Base-by-base conservation (phyloP, 2,113 vertebrate species). In the Sakesphorus luctuosus region DNA sequence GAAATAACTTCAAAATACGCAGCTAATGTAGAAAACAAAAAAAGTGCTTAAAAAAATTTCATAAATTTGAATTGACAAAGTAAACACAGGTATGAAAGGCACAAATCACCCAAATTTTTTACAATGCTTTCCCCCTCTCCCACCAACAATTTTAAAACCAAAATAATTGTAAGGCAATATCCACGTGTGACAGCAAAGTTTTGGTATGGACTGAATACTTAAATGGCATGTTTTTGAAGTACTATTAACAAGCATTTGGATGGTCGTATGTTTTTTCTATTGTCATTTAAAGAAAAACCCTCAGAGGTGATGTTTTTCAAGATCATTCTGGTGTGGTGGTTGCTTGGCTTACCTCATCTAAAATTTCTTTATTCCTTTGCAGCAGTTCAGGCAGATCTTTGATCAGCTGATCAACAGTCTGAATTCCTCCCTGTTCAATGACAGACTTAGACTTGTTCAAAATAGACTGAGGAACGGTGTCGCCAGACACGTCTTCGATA, bases 381-480 rank as follows among this genome's bases (percentile, higher is more conserved):
- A 99, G 97, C 18, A 99, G 97, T 91, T 99, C 99, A 7, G 99
- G 99, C 31, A 99, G 98, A 87, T 99, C 99, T 98, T 95, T 98
- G 88, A 99, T 99, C n/a, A 99, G 97, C 96, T 99, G 98, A 96
- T 99, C 99, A 59, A 99, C 97, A 93, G 98, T 99, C 97, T 99
- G 98, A 94, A 99, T 98, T 21, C 99, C 99, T 65, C 99, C 99
- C 80, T 99, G 98, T 86, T 99, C 98, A 90, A 99, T 98, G 24
- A 99, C 96, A 83, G 98, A 98, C 25, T 98, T 98, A 7, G 99
- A 98, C 92, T 99, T 99, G 71, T 99, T 99, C 93, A 98, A 93
- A 95, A 99, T 99, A 86, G 99, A 99, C 95, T 99, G 99, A 95
- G 99, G 99, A 92, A 99, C 98, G 1, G 98, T 98, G 93, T 99